Evolutionary conservation across 1,140 invertebrate genomes (phyloP), one percentile per base, ranked within the genome.

Genomic region (Neodiprion pinetum): DNA sequence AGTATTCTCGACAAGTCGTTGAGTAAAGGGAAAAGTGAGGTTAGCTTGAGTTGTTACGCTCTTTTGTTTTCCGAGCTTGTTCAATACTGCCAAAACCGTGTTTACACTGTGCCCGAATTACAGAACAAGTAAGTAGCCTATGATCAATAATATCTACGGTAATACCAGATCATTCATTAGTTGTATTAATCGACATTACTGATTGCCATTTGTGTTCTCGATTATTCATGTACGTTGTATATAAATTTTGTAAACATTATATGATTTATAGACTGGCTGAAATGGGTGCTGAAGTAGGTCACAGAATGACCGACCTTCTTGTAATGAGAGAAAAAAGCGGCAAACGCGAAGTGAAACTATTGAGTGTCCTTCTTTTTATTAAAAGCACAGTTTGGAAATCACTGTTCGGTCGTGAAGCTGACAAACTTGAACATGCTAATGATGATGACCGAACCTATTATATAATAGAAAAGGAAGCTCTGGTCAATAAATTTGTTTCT

Each of bases 371-470:
- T 10, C 89, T 99, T 1, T 99, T 99, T 88, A 94, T 99, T 1
- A 98, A 99, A 88, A 96, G 95, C 69, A 97, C 96, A 2, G 90
- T 99, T 14, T 99, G 98, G 98, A 99, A 99, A 93, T 95, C 94
- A 74, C 89, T 99, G 1, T 99, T 99, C 92, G 97, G 97, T 11
- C 96, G 96, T 84, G 98, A 99, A 91, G 98, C 98, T 71, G 98
- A 99, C 84, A 99, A 99, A 87, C 88, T 99, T 73, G 98, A 99
- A 86, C 96, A 99, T 89, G 97, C 97, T 10, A 99, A 99, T 90
- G 98, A 99, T 89, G 98, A 99, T 90, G 97, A 99, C 82, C 92
- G 94, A 76, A 98, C 96, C 23, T 99, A 99, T 89, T 99, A 99
- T 83, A 96, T 99, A 14, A 99, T 99, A 83, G 98, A 99, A 88